Evolutionary conservation across 1,140 invertebrate genomes (phyloP).

Genomic region (Carposina sasakii): DNA sequence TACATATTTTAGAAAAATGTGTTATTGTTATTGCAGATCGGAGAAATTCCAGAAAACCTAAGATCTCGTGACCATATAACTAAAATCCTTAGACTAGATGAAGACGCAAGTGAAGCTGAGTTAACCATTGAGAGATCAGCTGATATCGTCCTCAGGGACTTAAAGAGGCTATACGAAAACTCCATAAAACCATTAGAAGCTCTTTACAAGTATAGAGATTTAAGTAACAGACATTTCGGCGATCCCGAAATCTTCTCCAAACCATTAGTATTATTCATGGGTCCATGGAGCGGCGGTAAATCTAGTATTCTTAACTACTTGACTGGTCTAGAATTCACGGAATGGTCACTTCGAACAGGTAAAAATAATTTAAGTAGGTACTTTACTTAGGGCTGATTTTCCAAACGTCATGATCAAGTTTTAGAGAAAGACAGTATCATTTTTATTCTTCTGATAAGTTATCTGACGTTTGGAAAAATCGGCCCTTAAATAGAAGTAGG

Average conservation of each 20-base stretch:
- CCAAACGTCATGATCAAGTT: no score
- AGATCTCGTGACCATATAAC: slow-evolving; percentile 86
- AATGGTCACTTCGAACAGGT: slow-evolving; percentile 90
- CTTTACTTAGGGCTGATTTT: no score
- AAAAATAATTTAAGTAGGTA: slow-evolving; percentile 31
- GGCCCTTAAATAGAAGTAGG: no score
- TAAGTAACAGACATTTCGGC: slow-evolving; percentile 93
- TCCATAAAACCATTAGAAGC: slow-evolving; percentile 92
- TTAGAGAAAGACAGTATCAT: no score
- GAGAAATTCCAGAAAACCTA: slow-evolving; percentile 83
- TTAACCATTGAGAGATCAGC: slow-evolving; percentile 81
- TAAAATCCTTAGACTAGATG: slow-evolving; percentile 85
- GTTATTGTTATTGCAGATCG: slow-evolving; percentile 76
- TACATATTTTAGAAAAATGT: background rate
- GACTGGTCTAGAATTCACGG: slow-evolving; percentile 87
- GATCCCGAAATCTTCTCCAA: slow-evolving; percentile 97
- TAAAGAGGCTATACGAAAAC: slow-evolving; percentile 90
- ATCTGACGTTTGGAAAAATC: no score
- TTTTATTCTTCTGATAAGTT: no score
- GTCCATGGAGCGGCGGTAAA: slow-evolving; percentile 96
- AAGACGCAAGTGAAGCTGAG: slow-evolving; percentile 82
- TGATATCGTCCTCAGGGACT: slow-evolving; percentile 85
- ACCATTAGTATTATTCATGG: slow-evolving; percentile 93
- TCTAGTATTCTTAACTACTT: slow-evolving; percentile 96
- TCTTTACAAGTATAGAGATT: slow-evolving; percentile 92